phyloP scores from a whole-genome alignment of 2,797 vertebrate genomes.

The Eleutherodactylus coqui region DNA sequence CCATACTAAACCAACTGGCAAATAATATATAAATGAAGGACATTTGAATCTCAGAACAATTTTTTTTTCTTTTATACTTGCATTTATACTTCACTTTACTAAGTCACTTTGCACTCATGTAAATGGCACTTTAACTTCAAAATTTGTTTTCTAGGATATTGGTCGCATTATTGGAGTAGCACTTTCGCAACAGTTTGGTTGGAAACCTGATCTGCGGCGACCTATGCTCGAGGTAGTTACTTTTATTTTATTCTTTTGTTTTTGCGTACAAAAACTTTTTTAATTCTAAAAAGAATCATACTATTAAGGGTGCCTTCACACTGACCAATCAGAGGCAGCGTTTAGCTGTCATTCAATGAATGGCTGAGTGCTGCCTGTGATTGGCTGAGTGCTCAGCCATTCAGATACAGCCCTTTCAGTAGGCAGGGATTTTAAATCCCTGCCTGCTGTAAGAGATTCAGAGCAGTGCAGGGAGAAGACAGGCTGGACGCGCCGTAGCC shows the following conservation, averaged over 20 bases:
- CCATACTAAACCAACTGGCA: not conserved
- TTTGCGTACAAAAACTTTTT: not conserved
- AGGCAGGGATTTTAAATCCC: too few relatives aligned
- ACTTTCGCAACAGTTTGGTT: constrained; percentile 81
- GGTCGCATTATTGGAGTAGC: constrained; percentile 81
- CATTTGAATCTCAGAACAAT: not conserved
- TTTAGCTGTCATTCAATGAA: too few relatives aligned
- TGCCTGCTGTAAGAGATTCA: too few relatives aligned
- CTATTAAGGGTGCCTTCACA: too few relatives aligned
- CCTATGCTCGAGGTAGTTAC: constrained; percentile 85
- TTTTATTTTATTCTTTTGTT: not conserved
- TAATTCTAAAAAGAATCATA: not conserved
- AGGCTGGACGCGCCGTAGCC: too few relatives aligned
- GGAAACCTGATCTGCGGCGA: constrained; percentile 84
- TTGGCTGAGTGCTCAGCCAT: too few relatives aligned
- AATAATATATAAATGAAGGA: not conserved
- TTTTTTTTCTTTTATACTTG: not conserved
- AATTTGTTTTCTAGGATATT: constrained; percentile 77
- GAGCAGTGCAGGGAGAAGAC: too few relatives aligned
- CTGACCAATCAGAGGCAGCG: too few relatives aligned
- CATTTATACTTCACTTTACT: not conserved
- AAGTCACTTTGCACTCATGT: not conserved
- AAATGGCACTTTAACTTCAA: not conserved
- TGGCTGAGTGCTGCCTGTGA: too few relatives aligned
- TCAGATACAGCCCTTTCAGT: too few relatives aligned